Conservation (phyloP, 2,113 vertebrate species). For the Grallaria varia region DNA sequence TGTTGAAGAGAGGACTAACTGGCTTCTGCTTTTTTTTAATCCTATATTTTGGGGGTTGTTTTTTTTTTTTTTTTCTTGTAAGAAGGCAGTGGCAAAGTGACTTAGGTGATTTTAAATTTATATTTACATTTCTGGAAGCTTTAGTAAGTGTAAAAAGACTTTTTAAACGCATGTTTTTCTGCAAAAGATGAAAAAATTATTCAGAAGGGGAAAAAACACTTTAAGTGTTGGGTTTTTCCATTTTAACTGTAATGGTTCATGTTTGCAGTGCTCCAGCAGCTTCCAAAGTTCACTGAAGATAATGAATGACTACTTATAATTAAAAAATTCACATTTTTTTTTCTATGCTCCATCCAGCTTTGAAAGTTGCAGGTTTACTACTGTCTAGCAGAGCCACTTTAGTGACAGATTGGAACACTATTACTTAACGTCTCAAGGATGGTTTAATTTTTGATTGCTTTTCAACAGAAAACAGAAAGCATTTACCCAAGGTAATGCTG, state of each 20-base stretch:
- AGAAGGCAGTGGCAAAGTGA: neutral
- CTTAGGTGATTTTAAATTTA: neutral
- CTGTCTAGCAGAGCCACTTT: neutral
- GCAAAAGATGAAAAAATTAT: neutral
- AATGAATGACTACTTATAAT: neutral
- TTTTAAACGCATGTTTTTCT: neutral
- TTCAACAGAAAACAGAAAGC: neutral
- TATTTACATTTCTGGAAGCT: neutral
- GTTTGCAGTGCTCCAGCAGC: neutral
- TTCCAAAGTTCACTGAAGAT: neutral
- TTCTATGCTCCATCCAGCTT: neutral
- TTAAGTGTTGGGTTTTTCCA: neutral
- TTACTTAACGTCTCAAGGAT: neutral
- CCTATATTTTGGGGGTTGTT: neutral
- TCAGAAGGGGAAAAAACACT: neutral
- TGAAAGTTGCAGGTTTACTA: neutral
- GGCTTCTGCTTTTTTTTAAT: neutral
- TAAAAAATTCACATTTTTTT: neutral
- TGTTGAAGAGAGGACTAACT: constrained; percentile 1
- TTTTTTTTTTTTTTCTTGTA: neutral
- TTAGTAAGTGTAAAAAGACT: neutral
- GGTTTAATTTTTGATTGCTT: neutral
- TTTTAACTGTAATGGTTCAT: neutral
- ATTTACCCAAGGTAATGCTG: constrained; percentile 5
- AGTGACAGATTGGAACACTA: neutral